Base-by-base conservation (phyloP, 2,888 invertebrate species). In the Ophion ellenae region DNA sequence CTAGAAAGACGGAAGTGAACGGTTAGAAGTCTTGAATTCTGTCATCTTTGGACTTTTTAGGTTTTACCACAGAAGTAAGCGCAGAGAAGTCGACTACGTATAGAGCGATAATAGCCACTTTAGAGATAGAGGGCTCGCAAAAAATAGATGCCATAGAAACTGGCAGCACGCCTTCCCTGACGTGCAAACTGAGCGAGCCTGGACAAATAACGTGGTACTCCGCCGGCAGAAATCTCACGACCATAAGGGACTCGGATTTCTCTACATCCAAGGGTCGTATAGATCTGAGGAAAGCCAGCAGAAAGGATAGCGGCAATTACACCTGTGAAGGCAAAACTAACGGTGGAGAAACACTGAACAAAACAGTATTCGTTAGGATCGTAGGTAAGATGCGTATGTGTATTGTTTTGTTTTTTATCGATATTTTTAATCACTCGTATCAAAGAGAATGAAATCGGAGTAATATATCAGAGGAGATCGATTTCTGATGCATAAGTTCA, bases 221-320 rank as follows among this genome's bases (percentile, higher is more conserved):
- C 81, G 95, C 95, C 87, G 95, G 95, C 61, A 94, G 94, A 88
- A 96, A 95, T 91, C 94, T 96, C 73, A 95, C 95, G 0, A 93
- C 93, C 6, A 89, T 93, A 69, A 92, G 90, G 83, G 92, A 93
- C 71, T 91, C 90, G 10, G 92, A 93, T 2, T 83, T 32, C 88
- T 36, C 86, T 82, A 76, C 78, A 6, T 61, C 78, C 14, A 71
- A 71, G 53, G 95, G 94, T 76, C 95, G 95, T 83, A 92, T 96
- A 69, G 95, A 95, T 83, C 95, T 96, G 86, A 92, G 94, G 64
- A 94, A 95, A 89, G 94, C 96, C 32, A 95, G 95, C 89, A 94
- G 95, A 83, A 94, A 94, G 77, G 96, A 96, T 91, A 94, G 94
- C 74, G 96, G 96, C 36, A 95, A 95, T 90, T 96, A 96, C 90